Evolutionary conservation across 2,797 vertebrate genomes (phyloP), one percentile per base, ranked within the genome.

Genomic region (Ispidina picta): DNA sequence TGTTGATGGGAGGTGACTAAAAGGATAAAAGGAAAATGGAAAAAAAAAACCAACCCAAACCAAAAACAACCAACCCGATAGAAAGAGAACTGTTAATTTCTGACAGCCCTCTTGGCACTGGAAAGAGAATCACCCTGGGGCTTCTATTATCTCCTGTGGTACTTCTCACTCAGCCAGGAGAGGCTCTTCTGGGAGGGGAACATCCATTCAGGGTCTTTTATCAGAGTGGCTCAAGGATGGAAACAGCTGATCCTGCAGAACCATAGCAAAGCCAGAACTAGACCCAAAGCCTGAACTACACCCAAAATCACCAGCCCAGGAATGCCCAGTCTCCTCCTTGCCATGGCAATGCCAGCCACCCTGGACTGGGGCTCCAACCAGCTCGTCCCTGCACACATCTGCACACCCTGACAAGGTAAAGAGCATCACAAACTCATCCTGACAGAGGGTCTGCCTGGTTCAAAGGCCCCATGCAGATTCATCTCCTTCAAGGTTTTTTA

Each of bases 81-180:
- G 66, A 72, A 73, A 73, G 28, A 9, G 46, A 91, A 91, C 8
- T 70, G 63, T 49, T 84, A 51, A 79, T 88, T 72, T 90, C 43
- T 68, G 70, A 37, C 8, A 82, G 80, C 58, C 39, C n/a, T 89
- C 33, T 79, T 1, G 1, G 12, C 22, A 26, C 5, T 62, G 68
- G 78, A 63, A 88, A 55, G 15, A 79, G 70, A 88, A 89, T 66
- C 49, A 66, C 13, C 37, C 63, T 15, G 41, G 33, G 77, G 25
- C 25, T 62, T 13, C 23, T 35, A 1, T 21, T 54, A 6, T 65
- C 48, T 84, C 52, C 64, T 63, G 43, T 2, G 2, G 48, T n/a
- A 60, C n/a, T 69, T 66, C 56, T 73, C 26, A 26, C 23, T 69
- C 58, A 65, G 3, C 7, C 22, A 66, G 64, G n/a, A 74, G n/a